These are phyloP conservation scores for Carlito syrichta DNA, from an alignment of 2,113 vertebrate genomes.

Conservation along the genomic window DNA sequence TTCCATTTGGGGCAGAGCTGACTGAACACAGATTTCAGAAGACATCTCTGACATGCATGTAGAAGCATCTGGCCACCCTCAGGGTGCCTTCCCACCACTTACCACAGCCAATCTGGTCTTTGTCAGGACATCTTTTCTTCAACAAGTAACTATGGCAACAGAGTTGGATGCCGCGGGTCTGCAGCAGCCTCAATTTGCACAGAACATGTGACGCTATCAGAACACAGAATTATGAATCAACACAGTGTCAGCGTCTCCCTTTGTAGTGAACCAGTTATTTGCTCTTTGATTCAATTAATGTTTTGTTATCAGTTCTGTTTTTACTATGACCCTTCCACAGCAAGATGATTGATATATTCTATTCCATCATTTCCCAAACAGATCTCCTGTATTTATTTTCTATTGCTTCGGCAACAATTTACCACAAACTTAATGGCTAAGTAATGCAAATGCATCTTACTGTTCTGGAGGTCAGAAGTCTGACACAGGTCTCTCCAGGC, in stretches of 20 bases:
- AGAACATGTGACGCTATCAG: not conserved
- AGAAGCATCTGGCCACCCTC: constrained; percentile 43
- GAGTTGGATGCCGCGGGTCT: not conserved
- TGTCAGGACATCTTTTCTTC: constrained; percentile 39
- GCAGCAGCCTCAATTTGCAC: not conserved
- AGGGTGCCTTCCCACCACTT: not conserved
- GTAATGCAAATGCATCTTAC: not conserved
- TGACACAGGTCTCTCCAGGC: not conserved
- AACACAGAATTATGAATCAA: constrained; percentile 27
- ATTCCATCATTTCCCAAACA: not conserved
- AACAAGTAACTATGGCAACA: constrained; percentile 57
- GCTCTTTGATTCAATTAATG: not conserved
- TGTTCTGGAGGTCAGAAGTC: not conserved
- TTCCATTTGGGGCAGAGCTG: not conserved
- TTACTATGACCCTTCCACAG: not conserved
- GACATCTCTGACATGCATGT: not conserved
- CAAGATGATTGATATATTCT: not conserved
- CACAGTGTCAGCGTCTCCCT: not conserved
- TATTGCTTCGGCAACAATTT: not conserved
- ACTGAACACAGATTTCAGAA: not conserved
- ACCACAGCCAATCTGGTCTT: constrained; percentile 52
- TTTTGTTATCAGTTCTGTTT: not conserved
- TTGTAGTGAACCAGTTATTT: not conserved
- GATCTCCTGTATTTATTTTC: not conserved
- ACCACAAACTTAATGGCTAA: not conserved